These are phyloP conservation scores for Vandiemenella viatica DNA, from an alignment of 2,888 invertebrate species.

Conservation along the genomic window DNA sequence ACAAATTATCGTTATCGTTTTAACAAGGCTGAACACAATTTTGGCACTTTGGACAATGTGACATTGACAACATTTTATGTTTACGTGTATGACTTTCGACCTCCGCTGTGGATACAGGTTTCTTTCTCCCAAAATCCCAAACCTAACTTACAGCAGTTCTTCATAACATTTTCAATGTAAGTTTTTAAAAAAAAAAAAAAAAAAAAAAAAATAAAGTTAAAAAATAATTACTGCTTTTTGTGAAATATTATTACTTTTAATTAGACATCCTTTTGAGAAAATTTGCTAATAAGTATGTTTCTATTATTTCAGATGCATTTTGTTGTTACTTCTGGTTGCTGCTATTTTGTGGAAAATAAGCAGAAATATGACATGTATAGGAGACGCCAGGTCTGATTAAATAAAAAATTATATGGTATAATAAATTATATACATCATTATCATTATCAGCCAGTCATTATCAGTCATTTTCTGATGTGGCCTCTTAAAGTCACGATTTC, in stretches of 20 bases:
- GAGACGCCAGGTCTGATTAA: slow-evolving; percentile 52
- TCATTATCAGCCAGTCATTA: too few relatives aligned
- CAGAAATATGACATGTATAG: slow-evolving; percentile 95
- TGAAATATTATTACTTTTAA: neutral
- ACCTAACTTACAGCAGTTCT: slow-evolving; percentile 92
- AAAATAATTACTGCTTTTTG: neutral
- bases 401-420: neutral
- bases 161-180: slow-evolving; percentile 94
- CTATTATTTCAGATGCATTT: slow-evolving; percentile 78
- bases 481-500: too few relatives aligned
- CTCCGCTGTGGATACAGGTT: slow-evolving; percentile 92
- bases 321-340: slow-evolving; percentile 81
- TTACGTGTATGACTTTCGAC: slow-evolving; percentile 91
- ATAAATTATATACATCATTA: too few relatives aligned
- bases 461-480: too few relatives aligned
- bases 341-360: slow-evolving; percentile 94
- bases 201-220: too few relatives aligned
- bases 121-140: slow-evolving; percentile 97
- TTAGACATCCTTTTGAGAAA: neutral
- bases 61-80: slow-evolving; percentile 91
- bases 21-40: slow-evolving; percentile 81
- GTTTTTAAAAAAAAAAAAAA: too few relatives aligned
- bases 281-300: slow-evolving; percentile 1
- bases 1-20: slow-evolving; percentile 67
- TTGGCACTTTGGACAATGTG: slow-evolving; percentile 80